Conservation (phyloP, 30 jellyfish, hydroid and myxozoan species). For the Calvadosia cruxmelitensis region DNA sequence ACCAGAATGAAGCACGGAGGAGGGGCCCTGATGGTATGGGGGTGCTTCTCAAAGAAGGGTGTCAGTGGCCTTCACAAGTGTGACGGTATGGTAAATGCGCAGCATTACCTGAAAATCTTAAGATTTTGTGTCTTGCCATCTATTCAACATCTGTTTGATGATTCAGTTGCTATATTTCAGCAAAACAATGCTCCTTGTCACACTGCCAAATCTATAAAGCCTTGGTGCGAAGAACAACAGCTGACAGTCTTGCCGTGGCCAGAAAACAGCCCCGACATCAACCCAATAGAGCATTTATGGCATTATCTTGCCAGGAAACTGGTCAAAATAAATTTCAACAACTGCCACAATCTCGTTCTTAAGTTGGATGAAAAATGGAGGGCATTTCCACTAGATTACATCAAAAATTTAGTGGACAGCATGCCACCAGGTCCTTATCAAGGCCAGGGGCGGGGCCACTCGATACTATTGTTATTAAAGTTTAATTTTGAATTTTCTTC, state of each 20-base stretch:
- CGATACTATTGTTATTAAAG: too few relatives aligned
- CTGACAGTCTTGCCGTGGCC: slow-evolving; percentile 18
- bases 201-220: slow-evolving; percentile 13
- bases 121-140: slow-evolving; percentile 21
- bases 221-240: slow-evolving; percentile 2
- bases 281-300: slow-evolving; percentile 39
- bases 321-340: not conserved
- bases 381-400: not conserved
- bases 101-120: slow-evolving; percentile 10
- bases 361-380: not conserved
- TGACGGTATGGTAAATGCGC: slow-evolving; percentile 4
- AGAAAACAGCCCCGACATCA: too few relatives aligned
- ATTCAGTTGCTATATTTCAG: slow-evolving; percentile 9
- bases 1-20: slow-evolving; percentile 37
- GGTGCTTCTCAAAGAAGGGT: slow-evolving; percentile 1
- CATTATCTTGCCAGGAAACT: slow-evolving; percentile 6
- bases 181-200: slow-evolving; percentile 48
- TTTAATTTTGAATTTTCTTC: too few relatives aligned
- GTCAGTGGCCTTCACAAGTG: slow-evolving; percentile 10
- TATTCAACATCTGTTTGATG: not conserved
- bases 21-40: slow-evolving; percentile 26
- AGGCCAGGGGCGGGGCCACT: slow-evolving; percentile 2
- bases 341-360: too few relatives aligned
- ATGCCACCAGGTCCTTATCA: not conserved
- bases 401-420: not conserved